Evolutionary conservation across 2,888 invertebrate genomes (phyloP), one percentile per base, ranked within the genome.

Genomic region (Eurois occulta): DNA sequence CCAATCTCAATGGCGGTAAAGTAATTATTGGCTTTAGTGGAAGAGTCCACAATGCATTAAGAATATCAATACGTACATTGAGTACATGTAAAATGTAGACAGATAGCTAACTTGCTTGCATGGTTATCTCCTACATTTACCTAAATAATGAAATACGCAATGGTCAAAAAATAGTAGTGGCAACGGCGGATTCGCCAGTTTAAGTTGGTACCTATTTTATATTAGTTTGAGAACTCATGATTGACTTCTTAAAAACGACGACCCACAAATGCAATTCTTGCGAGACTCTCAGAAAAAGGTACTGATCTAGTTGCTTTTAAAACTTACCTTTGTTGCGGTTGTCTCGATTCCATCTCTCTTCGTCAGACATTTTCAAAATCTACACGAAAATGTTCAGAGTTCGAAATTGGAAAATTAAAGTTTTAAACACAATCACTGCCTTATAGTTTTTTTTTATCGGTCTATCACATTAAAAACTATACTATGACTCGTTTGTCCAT

Each of bases 291-390:
- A 32, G 32, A 8, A 62, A 32, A 32, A 3, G 32, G 8, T 21
- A n/a, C 5, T 0, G 7, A 2, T 3, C 11, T 7, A 21, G 18
- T 13, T 60, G 1, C 16, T n/a, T 38, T 24, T 64, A 38, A 38
- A 64, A 64, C 24, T 38, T 41, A 65, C 65, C 65, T 65, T 41
- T 65, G 41, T 8, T 65, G 65, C 65, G 65, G 43, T 65, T 65
- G n/a, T 65, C 65, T 65, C 41, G 41, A 65, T 65, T 65, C 65
- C 65, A 65, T 41, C 41, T n/a, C 41, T 65, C 65, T 65, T 65
- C 65, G 65, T 65, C 65, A 65, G 65, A 65, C 65, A 65, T 65
- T 41, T 65, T 65, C 10, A 65, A n/a, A 41, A 24, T 18, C 4
- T n/a, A 41, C n/a, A 64, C 24, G n/a, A 38, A 64, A n/a, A 41